Evolutionary conservation across 2,888 invertebrate species (phyloP), one percentile per base, ranked within the genome.

Genomic region (Isotomurus palustris): DNA sequence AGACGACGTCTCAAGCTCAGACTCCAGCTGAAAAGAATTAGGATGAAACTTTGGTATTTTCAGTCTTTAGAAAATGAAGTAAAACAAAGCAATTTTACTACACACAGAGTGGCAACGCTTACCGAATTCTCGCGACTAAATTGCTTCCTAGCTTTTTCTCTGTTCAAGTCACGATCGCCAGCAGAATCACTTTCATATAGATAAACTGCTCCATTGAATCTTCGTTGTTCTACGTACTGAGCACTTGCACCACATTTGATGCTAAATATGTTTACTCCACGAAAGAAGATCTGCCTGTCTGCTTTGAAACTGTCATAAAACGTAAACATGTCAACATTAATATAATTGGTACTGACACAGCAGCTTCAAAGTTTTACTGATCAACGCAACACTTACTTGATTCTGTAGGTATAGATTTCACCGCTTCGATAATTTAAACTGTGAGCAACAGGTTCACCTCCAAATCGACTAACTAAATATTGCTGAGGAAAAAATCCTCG

Each of bases 341-440:
- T 32, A 10, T 32, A 32, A 32, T 10, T 8, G 32, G 14, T 32
- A 32, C 8, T 12, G 22, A 45, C 22, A 45, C 6, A 22, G 22
- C 22, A 6, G 22, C n/a, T 6, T 22, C 8, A 45, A 8, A 17
- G n/a, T 6, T 17, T 32, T 32, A 32, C 8, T 8, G 8, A 32
- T 32, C 8, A 8, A 32, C 8, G 14, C 8, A 32, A 10, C 14
- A 19, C 43, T 28, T 53, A 62, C 62, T 62, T 59, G 8, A 62
- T 59, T 29, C 60, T 40, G 25, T 63, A 63, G 22, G 60, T 63
- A 55, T 63, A 63, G 17, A 63, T 63, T 44, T 63, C 63, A 22
- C 63, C 63, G 35, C 60, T 58, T 8, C 63, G 29, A 28, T 63
- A 63, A 25, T 63, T 63, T 10, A 63, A 51, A 45, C 54, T 55